phyloP scores from a whole-genome alignment of 2,113 vertebrate genomes.

The Gavia stellata region DNA sequence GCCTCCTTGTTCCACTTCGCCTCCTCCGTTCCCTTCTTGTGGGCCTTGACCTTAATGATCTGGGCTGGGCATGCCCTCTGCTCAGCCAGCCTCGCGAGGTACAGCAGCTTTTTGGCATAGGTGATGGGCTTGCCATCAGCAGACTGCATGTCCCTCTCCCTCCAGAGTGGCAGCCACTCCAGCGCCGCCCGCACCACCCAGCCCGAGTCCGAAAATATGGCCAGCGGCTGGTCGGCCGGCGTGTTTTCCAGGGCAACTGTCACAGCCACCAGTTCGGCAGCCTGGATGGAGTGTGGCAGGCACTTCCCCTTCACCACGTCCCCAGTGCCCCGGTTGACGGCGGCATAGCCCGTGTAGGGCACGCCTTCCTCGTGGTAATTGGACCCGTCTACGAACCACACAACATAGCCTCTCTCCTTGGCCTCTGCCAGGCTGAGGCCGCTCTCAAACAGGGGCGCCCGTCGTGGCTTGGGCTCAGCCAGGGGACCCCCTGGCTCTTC shows the following conservation, averaged over 20 bases:
- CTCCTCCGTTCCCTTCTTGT: constrained; percentile 53
- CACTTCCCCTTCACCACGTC: constrained; percentile 52
- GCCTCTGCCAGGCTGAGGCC: constrained; percentile 22
- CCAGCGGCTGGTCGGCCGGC: not conserved
- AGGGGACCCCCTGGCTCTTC: not conserved
- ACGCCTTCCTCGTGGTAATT: constrained; percentile 2
- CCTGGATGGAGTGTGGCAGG: constrained; percentile 47
- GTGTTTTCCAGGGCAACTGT: constrained; percentile 22
- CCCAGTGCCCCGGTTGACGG: not conserved
- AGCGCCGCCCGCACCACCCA: constrained; percentile 14
- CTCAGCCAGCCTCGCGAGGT: constrained; percentile 14
- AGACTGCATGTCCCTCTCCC: constrained; percentile 35
- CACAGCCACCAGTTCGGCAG: constrained; percentile 31
- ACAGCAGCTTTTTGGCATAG: constrained; percentile 48
- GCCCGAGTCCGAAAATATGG: constrained; percentile 7
- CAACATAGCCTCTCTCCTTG: not conserved
- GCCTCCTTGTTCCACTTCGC: constrained; percentile 60
- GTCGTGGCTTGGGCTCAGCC: rapidly evolving
- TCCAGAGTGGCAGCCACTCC: constrained; percentile 44
- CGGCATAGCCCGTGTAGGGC: not conserved
- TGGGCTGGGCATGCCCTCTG: not conserved
- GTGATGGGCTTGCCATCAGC: constrained; percentile 19
- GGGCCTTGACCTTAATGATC: constrained; percentile 46
- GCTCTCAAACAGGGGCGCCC: constrained; percentile 13
- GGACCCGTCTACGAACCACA: constrained; percentile 43